Base-by-base conservation (phyloP, 1,140 invertebrate species). In the Lepidurus apus region DNA sequence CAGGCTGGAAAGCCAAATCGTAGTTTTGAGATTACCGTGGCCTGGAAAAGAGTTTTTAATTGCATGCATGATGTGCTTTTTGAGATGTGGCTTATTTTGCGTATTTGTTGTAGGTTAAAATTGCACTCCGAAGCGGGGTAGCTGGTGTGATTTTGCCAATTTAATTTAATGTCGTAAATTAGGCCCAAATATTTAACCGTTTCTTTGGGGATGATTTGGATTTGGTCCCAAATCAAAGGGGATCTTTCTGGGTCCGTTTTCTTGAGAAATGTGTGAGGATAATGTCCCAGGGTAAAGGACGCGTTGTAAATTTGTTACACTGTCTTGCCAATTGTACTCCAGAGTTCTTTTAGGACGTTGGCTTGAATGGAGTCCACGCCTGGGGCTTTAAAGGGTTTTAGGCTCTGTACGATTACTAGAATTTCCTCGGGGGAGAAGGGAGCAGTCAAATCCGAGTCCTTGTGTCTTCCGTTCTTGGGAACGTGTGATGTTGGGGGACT, bases 131-230 rank as follows among this genome's bases (percentile, higher is more conserved):
- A 11, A 17, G 74, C 74, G 24, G 3, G 26, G 26, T 42, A 34
- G 11, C 74, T 24, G 13, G 42, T 75, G 74, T 75, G 74, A 17
- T 24, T 1, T 11, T 24, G 2, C 74, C 74, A 75, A 1, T 24
- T 34, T 24, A 5, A 17, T 42, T 75, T 5, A 17, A 3, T 42
- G 5, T 75, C 74, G 74, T 34, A 75, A 4, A 24, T 34, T 24
- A 75, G 13, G 21, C 75, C 75, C 75, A 76, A 3, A 10, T 76
- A 76, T 24, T 43, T 42, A 34, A 76, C 75, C 42, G 21, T 42
- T 42, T 76, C 44, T 6, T 76, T n/a, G 42, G 75, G 7, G 1
- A 43, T 42, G 2, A 76, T 43, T n/a, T 21, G 7, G 3, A 10
- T 44, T 10, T 42, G 21, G 10, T 42, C 44, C 75, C 75, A 76